Percentiles rank a stretch among this genome's conserved stretches.
Evolutionary conservation across 23 tunicate genomes (phyloP).

Genomic region (Halocynthia roretzi): DNA sequence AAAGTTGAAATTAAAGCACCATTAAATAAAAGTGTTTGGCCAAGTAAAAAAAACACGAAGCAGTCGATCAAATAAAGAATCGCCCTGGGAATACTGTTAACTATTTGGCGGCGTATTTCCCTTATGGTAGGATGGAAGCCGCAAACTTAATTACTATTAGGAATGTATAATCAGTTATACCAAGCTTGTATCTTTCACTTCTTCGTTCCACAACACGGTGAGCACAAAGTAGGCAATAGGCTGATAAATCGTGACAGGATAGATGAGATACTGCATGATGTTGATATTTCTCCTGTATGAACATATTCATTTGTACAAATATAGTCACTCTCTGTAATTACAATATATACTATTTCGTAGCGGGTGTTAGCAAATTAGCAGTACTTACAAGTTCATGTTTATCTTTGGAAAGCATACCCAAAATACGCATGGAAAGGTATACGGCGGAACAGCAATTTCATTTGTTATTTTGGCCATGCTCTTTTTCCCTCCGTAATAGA

Average conservation of each 20-base stretch:
- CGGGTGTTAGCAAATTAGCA: background rate
- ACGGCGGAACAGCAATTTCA: constrained; percentile 19
- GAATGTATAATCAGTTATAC: background rate
- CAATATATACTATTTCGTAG: too few species aligned
- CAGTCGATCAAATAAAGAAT: background rate
- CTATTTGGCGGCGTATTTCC: background rate
- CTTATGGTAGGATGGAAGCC: background rate
- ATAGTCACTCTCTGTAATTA: background rate
- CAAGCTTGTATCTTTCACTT: background rate
- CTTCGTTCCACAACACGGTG: constrained; percentile 42
- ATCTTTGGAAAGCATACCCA: constrained; percentile 41
- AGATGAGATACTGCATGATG: constrained; percentile 24
- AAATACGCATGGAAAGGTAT: constrained; percentile 59
- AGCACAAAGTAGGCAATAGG: constrained; percentile 46
- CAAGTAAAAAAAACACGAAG: too few species aligned
- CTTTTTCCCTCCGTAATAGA: constrained; percentile 54
- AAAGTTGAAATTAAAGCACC: background rate
- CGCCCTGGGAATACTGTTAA: too few species aligned
- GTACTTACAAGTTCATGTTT: constrained; percentile 65
- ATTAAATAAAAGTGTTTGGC: too few species aligned
- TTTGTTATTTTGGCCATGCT: constrained; percentile 38
- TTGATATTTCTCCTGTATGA: constrained; percentile 36
- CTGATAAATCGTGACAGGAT: constrained; percentile 47
- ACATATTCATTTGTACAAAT: background rate
- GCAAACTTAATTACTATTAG: background rate